Conservation (phyloP, 2,113 vertebrate species). For the Apeltes quadracus region DNA sequence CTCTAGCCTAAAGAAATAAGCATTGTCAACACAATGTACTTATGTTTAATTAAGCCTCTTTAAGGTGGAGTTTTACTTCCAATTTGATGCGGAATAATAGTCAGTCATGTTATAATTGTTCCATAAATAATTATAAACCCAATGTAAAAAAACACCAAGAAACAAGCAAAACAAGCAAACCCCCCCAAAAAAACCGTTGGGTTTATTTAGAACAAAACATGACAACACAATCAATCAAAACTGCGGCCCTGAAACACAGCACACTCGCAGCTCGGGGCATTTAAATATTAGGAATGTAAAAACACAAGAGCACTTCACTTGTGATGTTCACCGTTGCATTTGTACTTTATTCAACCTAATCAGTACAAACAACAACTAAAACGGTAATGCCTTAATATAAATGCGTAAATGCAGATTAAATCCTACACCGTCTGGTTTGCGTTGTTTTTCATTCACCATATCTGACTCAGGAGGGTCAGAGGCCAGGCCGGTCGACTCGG, state of each 20-base stretch:
- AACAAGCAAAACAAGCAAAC: too few species aligned
- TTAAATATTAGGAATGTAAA: too few species aligned
- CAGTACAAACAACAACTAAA: constrained; percentile 13
- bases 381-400: neutral
- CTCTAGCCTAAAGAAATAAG: neutral
- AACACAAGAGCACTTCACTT: too few species aligned
- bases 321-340: neutral
- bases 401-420: constrained; percentile 49
- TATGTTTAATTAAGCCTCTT: too few species aligned
- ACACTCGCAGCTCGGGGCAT: too few species aligned
- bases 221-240: too few species aligned
- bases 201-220: too few species aligned
- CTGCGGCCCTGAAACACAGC: too few species aligned
- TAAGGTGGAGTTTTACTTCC: neutral
- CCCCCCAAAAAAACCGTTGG: too few species aligned
- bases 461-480: constrained; percentile 62
- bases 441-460: constrained; percentile 50
- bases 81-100: neutral
- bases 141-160: too few species aligned
- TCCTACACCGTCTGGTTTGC: constrained; percentile 52
- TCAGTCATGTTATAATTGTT: neutral
- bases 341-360: neutral
- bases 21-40: neutral
- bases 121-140: neutral
- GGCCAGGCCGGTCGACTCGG: constrained; percentile 54